phyloP scores from a whole-genome alignment of 2,888 invertebrate species.

The Agrotis ipsilon region DNA sequence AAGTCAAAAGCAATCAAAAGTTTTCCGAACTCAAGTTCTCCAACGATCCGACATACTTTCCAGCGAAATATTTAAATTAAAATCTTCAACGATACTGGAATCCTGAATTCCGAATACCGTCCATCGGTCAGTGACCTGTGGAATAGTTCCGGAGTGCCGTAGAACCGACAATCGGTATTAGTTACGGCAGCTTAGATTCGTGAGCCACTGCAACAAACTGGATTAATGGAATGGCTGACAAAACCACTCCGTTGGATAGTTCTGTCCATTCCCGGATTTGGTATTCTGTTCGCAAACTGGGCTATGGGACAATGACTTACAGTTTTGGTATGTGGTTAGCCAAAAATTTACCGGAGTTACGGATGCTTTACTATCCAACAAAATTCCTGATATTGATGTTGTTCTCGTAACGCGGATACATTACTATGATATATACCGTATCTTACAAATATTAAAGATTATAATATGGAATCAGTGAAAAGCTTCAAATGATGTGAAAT shows the following conservation, averaged over 20 bases:
- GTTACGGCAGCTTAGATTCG: slow-evolving; percentile 28
- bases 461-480: background rate
- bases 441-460: too few species aligned
- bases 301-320: background rate
- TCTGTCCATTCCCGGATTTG: slow-evolving; percentile 12
- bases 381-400: too few species aligned
- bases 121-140: slow-evolving; percentile 18
- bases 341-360: background rate
- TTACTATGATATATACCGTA: background rate
- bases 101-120: slow-evolving; percentile 47
- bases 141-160: slow-evolving; percentile 24
- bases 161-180: slow-evolving; percentile 11
- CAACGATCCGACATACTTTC: background rate
- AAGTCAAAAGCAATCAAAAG: slow-evolving; percentile 32
- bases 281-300: slow-evolving; percentile 5
- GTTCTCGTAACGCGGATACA: background rate
- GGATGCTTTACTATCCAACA: background rate
- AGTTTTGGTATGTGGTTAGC: background rate
- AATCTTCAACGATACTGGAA: slow-evolving; percentile 36
- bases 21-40: background rate
- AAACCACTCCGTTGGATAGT: slow-evolving; percentile 34
- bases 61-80: slow-evolving; percentile 46
- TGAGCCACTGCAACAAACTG: slow-evolving; percentile 9
- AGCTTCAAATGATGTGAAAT: background rate
- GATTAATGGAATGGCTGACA: slow-evolving; percentile 41